phyloP scores from a whole-genome alignment of 2,888 invertebrate genomes.

The Clivina fossor region DNA sequence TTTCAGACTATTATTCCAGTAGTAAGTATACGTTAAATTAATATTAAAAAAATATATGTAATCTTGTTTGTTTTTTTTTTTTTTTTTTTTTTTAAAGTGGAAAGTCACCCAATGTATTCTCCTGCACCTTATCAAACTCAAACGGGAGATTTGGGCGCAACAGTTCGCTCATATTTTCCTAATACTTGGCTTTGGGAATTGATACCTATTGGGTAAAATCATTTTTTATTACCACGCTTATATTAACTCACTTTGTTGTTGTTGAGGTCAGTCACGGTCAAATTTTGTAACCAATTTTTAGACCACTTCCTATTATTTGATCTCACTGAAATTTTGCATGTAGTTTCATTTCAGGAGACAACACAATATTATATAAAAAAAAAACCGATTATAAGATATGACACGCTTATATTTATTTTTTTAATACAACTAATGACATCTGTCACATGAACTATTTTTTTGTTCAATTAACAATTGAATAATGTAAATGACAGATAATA shows the following conservation, averaged over 20 bases:
- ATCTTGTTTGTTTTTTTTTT: not conserved
- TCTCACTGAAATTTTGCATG: not conserved
- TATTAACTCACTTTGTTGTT: too few species aligned
- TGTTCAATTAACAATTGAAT: too few species aligned
- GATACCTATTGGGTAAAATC: slow-evolving; percentile 52
- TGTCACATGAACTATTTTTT: too few species aligned
- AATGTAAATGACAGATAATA: too few species aligned
- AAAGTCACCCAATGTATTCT: not conserved
- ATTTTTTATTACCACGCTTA: too few species aligned
- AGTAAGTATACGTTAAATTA: not conserved
- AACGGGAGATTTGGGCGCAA: slow-evolving; percentile 36
- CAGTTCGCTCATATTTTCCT: slow-evolving; percentile 55
- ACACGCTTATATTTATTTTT: too few species aligned
- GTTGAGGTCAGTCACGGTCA: too few species aligned
- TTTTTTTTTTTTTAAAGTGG: not conserved
- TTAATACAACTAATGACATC: too few species aligned
- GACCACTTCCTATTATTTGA: too few species aligned
- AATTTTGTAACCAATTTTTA: too few species aligned
- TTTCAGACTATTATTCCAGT: not conserved
- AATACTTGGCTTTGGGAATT: slow-evolving; percentile 73
- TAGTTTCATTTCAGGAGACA: not conserved
- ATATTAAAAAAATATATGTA: not conserved
- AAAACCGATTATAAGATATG: too few species aligned
- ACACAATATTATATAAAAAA: not conserved
- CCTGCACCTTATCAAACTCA: slow-evolving; percentile 3